Percentiles rank a stretch among this genome's conserved stretches.
These are phyloP conservation scores for Microtus oregoni DNA, from an alignment of 2,113 vertebrate species.

Conservation along the genomic window DNA sequence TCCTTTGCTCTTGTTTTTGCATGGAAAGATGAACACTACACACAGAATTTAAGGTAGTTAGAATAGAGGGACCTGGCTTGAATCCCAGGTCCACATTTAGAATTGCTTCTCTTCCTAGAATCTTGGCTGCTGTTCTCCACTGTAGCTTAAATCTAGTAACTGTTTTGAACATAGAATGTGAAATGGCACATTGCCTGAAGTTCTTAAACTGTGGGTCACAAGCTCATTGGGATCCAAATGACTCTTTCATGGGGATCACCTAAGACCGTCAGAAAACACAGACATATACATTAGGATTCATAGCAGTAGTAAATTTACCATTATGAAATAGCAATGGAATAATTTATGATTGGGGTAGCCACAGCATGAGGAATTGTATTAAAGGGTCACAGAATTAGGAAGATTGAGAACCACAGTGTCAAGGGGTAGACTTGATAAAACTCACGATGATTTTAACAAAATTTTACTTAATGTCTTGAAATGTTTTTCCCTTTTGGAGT, in stretches of 20 bases:
- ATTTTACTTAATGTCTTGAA: conserved; percentile 9
- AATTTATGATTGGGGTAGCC: not conserved
- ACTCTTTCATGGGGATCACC: not conserved
- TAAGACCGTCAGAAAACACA: not conserved
- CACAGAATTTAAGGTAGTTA: not conserved
- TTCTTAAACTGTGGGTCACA: not conserved
- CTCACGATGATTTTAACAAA: conserved; percentile 26
- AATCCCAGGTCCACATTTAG: not conserved
- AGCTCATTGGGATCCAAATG: not conserved
- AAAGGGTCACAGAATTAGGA: not conserved
- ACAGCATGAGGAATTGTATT: not conserved
- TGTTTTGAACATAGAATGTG: not conserved
- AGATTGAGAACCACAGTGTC: not conserved
- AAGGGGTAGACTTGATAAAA: not conserved
- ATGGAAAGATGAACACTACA: not conserved
- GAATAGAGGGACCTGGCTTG: not conserved
- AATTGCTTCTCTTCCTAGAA: not conserved
- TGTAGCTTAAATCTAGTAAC: not conserved
- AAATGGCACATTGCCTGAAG: not conserved
- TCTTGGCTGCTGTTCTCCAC: not conserved
- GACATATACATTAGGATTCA: not conserved
- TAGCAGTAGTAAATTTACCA: not conserved
- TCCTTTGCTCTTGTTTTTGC: not conserved
- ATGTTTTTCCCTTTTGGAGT: not conserved
- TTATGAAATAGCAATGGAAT: not conserved